Percentiles rank a stretch among this genome's conserved stretches.
Evolutionary conservation across 2,797 vertebrate genomes (phyloP).

Genomic region (Sebastes nivosus): DNA sequence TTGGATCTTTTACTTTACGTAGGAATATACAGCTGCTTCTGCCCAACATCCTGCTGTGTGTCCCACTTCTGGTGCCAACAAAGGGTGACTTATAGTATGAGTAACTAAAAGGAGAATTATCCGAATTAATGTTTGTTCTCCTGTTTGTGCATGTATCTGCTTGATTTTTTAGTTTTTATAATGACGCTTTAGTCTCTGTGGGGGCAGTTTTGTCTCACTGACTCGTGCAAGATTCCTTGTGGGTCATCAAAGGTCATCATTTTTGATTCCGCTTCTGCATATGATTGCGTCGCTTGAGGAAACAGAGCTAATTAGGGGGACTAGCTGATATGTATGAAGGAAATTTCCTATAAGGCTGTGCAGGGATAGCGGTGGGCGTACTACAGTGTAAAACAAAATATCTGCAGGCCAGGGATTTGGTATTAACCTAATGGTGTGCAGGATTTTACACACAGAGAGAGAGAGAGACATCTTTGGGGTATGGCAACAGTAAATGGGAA

Average conservation of each 20-base stretch:
- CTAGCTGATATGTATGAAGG: constrained; percentile 30
- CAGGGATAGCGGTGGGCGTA: constrained; percentile 20
- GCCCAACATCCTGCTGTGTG: neutral
- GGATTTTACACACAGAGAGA: constrained; percentile 38
- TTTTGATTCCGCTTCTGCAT: constrained; percentile 1
- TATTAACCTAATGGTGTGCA: constrained; percentile 39
- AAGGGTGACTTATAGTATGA: neutral
- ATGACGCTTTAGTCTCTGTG: neutral
- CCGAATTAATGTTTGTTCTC: neutral
- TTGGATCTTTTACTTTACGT: constrained; percentile 9
- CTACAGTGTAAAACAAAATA: constrained; percentile 44
- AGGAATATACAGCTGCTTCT: neutral
- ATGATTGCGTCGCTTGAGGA: constrained; percentile 31
- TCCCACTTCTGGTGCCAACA: neutral
- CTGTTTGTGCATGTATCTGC: neutral
- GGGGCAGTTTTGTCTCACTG: constrained; percentile 25
- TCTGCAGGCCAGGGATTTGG: constrained; percentile 54
- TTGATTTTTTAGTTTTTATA: neutral
- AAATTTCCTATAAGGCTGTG: constrained; percentile 15
- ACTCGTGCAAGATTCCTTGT: constrained; percentile 21
- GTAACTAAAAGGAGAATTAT: neutral
- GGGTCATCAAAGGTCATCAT: constrained; percentile 41
- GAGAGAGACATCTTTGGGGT: constrained; percentile 49
- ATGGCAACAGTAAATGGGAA: constrained; percentile 40
- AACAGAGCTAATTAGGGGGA: constrained; percentile 46